Evolutionary conservation across 23 tunicate genomes (phyloP).

Genomic region (Trididemnum miniatum): DNA sequence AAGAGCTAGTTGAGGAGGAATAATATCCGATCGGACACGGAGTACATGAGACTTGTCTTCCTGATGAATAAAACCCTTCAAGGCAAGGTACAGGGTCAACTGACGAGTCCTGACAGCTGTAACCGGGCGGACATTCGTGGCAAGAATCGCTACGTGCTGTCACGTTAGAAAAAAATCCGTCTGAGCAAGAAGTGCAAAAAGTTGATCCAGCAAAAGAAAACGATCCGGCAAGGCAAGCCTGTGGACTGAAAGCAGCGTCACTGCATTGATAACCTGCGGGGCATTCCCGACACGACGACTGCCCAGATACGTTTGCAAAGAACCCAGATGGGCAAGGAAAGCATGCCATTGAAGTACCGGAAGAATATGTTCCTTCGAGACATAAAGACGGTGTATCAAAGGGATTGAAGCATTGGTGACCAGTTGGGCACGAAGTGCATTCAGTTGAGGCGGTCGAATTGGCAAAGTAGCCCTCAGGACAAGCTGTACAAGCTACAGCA

Average conservation of each 20-base stretch:
- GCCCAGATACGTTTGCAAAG: slow-evolving; percentile 14
- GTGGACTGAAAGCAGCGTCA: slow-evolving; percentile 20
- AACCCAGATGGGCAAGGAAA: slow-evolving; percentile 30
- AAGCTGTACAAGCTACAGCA: slow-evolving; percentile 34
- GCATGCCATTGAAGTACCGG: slow-evolving; percentile 9
- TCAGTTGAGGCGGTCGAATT: slow-evolving; percentile 9
- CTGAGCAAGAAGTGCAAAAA: slow-evolving; percentile 27
- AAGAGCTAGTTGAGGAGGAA: not conserved
- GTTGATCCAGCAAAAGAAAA: slow-evolving; percentile 23
- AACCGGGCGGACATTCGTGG: slow-evolving; percentile 60
- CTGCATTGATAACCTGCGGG: slow-evolving; percentile 58
- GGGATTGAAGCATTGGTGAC: slow-evolving; percentile 52
- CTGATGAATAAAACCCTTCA: slow-evolving; percentile 40
- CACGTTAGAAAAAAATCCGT: slow-evolving; percentile 32
- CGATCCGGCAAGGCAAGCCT: slow-evolving; percentile 31
- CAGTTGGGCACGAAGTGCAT: slow-evolving; percentile 40
- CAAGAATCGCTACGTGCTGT: slow-evolving; percentile 2
- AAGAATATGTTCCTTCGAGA: slow-evolving; percentile 45
- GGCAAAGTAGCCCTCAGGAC: slow-evolving; percentile 53
- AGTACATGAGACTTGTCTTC: not conserved
- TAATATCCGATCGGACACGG: slow-evolving; percentile 34
- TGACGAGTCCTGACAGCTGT: slow-evolving; percentile 44
- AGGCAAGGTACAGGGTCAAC: slow-evolving; percentile 24
- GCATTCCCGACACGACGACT: slow-evolving; percentile 33
- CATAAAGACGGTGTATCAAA: slow-evolving; percentile 33